Percentiles rank a stretch among this genome's conserved stretches.
Evolutionary conservation across 2,888 invertebrate genomes (phyloP).

Genomic region (Lasioglossum villosulum): DNA sequence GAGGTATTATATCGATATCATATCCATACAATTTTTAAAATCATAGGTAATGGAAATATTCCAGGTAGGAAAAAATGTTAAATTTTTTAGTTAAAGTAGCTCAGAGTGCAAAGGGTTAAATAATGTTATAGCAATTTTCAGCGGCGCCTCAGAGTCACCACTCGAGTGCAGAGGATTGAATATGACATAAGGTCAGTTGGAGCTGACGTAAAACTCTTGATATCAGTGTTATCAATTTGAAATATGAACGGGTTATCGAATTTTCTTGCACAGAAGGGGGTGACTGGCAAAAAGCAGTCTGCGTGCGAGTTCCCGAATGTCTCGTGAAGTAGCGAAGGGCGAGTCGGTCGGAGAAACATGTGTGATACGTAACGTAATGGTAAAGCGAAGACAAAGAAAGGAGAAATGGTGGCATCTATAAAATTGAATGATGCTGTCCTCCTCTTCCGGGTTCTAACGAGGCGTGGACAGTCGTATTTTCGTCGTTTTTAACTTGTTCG

Average conservation of each 20-base stretch:
- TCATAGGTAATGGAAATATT: no score
- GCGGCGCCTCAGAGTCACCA: no score
- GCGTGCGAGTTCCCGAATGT: constrained; percentile 74
- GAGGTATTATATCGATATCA: no score
- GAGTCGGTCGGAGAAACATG: constrained; percentile 58
- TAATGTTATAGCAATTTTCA: no score
- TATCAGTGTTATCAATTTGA: constrained; percentile 63
- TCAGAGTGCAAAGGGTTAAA: no score
- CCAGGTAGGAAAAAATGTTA: no score
- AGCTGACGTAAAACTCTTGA: neutral
- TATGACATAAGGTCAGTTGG: neutral
- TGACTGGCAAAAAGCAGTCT: constrained; percentile 75
- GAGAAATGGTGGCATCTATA: constrained; percentile 28
- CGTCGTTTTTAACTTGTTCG: constrained; percentile 39
- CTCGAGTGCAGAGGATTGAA: neutral
- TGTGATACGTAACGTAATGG: constrained; percentile 75
- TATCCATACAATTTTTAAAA: no score
- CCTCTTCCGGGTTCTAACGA: constrained; percentile 12
- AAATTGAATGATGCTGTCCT: constrained; percentile 31
- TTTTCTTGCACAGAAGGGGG: constrained; percentile 34
- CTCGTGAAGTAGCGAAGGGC: constrained; percentile 48
- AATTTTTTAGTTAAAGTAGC: no score
- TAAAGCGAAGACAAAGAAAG: constrained; percentile 16
- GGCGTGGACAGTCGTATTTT: constrained; percentile 15
- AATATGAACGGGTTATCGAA: constrained; percentile 71